phyloP scores from a whole-genome alignment of 2,888 invertebrate species.

The Taenaris catops region DNA sequence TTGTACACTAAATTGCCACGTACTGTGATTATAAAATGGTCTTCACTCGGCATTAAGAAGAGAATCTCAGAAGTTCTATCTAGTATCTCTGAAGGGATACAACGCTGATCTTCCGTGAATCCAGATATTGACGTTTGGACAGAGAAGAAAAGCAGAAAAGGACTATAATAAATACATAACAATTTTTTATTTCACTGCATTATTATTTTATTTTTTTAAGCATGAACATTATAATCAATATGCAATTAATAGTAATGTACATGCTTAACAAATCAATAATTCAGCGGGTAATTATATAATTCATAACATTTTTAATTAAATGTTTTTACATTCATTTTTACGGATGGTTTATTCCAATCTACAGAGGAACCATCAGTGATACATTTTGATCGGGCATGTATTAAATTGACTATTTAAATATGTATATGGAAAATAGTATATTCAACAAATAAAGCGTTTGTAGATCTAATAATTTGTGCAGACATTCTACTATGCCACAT shows the following conservation, averaged over 20 bases:
- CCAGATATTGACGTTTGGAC: too few relatives aligned
- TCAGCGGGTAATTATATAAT: conserved; percentile 43
- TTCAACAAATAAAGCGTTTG: too few relatives aligned
- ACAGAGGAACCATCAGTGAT: conserved; percentile 21
- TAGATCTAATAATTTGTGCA: background rate
- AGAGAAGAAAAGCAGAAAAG: too few relatives aligned
- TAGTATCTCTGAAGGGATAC: too few relatives aligned
- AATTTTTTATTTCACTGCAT: conserved; percentile 73
- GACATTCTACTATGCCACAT: background rate
- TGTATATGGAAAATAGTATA: background rate
- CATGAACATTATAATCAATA: conserved; percentile 79
- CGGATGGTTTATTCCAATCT: conserved; percentile 17
- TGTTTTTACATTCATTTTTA: conserved; percentile 19
- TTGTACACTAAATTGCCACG: too few relatives aligned
- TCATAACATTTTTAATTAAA: conserved; percentile 21
- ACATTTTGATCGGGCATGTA: conserved; percentile 13
- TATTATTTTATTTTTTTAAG: conserved; percentile 77
- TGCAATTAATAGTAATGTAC: conserved; percentile 71
- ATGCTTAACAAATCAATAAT: conserved; percentile 65
- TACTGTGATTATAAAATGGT: too few relatives aligned
- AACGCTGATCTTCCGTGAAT: too few relatives aligned
- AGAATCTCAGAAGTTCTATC: too few relatives aligned
- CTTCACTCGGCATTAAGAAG: too few relatives aligned
- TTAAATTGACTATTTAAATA: conserved; percentile 35
- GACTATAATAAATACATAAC: too few relatives aligned